These are phyloP conservation scores for Bombus ignitus DNA, from an alignment of 1,140 invertebrate species.

Conservation along the genomic window DNA sequence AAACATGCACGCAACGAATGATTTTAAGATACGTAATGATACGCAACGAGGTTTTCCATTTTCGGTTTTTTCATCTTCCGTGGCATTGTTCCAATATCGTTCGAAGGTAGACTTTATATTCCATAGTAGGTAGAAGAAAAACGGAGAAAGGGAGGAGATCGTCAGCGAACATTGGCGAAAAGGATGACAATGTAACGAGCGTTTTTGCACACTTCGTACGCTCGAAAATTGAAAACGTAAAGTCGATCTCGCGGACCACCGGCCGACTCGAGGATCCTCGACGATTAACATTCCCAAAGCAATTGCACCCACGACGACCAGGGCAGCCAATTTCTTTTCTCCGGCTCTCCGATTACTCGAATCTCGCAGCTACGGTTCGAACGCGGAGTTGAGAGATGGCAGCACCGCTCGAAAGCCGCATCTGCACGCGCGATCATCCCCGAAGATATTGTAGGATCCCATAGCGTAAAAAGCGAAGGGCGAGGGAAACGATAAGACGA, in stretches of 20 bases:
- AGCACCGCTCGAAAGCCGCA: constrained; percentile 65
- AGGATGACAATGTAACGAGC: too few relatives aligned
- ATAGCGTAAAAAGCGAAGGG: not conserved
- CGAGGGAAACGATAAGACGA: too few relatives aligned
- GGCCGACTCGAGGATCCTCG: constrained; percentile 63
- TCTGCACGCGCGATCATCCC: constrained; percentile 18
- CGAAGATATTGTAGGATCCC: constrained; percentile 35
- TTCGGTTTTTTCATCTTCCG: too few relatives aligned
- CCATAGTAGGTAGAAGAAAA: too few relatives aligned
- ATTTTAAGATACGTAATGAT: too few relatives aligned
- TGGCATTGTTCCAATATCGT: too few relatives aligned
- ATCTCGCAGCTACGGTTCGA: constrained; percentile 23
- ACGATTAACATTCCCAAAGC: constrained; percentile 78
- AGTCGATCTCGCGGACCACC: constrained; percentile 71
- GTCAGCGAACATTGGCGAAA: too few relatives aligned
- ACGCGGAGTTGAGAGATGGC: constrained; percentile 59
- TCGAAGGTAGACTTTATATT: too few relatives aligned
- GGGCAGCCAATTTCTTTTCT: constrained; percentile 72
- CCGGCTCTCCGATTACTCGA: constrained; percentile 11
- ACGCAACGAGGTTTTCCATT: too few relatives aligned
- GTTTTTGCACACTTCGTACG: not conserved
- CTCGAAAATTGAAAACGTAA: constrained; percentile 65
- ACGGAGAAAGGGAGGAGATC: too few relatives aligned
- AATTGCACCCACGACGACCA: constrained; percentile 75
- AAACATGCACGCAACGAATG: too few relatives aligned